Percentiles rank a stretch among this genome's conserved stretches.
Evolutionary conservation across 1,140 invertebrate genomes (phyloP).

Genomic region (Gryllus bimaculatus): DNA sequence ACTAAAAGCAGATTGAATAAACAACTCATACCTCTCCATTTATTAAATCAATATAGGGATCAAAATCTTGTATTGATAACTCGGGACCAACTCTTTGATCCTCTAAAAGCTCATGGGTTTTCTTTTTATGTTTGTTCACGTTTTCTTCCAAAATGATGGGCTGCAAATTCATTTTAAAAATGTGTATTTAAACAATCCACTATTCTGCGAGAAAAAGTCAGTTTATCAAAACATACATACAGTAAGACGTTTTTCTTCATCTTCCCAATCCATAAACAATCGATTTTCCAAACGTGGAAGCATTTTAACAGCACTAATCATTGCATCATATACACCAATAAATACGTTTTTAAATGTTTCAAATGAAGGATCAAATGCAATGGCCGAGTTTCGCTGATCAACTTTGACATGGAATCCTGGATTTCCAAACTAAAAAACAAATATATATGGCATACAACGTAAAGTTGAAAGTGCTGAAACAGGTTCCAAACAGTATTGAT

Average conservation of each 20-base stretch:
- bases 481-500: no score
- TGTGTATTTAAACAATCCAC: not conserved
- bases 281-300: slow-evolving; percentile 66
- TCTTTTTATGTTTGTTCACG: slow-evolving; percentile 44
- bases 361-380: slow-evolving; percentile 73
- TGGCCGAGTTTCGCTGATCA: slow-evolving; percentile 51
- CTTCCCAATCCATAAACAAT: slow-evolving; percentile 50
- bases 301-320: slow-evolving; percentile 55
- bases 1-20: not conserved
- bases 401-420: slow-evolving; percentile 67
- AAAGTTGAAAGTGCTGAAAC: no score
- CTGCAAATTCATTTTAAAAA: slow-evolving; percentile 32
- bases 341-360: slow-evolving; percentile 59
- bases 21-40: slow-evolving; percentile 50
- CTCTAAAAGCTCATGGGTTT: slow-evolving; percentile 50
- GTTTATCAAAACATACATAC: not conserved
- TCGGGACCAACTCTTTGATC: slow-evolving; percentile 62
- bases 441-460: not conserved
- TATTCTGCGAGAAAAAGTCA: not conserved
- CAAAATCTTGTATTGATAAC: slow-evolving; percentile 61
- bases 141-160: slow-evolving; percentile 58
- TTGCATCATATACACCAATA: slow-evolving; percentile 57
- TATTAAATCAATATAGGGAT: slow-evolving; percentile 70
- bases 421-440: slow-evolving; percentile 44
- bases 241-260: slow-evolving; percentile 22